Conservation (phyloP, 2,888 invertebrate species). For the Lingula anatina region DNA sequence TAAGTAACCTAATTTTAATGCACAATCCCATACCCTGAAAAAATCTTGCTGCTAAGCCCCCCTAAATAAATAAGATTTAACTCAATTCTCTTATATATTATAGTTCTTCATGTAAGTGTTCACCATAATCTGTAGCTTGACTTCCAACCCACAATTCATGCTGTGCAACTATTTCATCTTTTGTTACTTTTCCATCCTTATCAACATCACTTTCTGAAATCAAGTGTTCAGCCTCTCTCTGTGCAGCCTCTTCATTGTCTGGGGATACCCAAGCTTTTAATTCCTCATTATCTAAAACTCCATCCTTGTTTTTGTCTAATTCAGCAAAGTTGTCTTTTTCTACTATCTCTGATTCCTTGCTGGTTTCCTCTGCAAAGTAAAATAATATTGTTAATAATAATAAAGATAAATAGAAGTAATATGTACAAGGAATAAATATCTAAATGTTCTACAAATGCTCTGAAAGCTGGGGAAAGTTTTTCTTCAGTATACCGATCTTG, state of each 20-base stretch:
- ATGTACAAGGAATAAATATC: too few relatives aligned
- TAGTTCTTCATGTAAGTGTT: constrained; percentile 85
- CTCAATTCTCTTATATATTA: constrained; percentile 14
- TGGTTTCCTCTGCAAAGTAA: constrained; percentile 13
- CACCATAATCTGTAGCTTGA: constrained; percentile 96
- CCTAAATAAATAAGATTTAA: constrained; percentile 4
- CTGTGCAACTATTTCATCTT: constrained; percentile 83
- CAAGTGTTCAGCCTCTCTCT: constrained; percentile 84
- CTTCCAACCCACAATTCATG: constrained; percentile 97
- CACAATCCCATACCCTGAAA: too few relatives aligned
- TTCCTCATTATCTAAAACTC: constrained; percentile 71
- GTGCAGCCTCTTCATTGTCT: constrained; percentile 73
- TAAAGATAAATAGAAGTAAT: constrained; percentile 8
- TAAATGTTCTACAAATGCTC: too few relatives aligned
- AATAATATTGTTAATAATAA: too few relatives aligned
- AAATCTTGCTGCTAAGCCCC: too few relatives aligned
- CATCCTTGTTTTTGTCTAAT: constrained; percentile 79
- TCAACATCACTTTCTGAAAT: constrained; percentile 56
- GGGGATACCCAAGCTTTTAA: constrained; percentile 86
- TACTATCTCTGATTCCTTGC: constrained; percentile 25
- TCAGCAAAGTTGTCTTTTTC: constrained; percentile 36
- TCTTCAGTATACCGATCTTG: too few relatives aligned
- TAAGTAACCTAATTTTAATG: too few relatives aligned
- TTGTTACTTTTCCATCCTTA: constrained; percentile 76
- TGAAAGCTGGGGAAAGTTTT: too few relatives aligned